Conservation (phyloP, 2,888 invertebrate species). For the Hyppa rectilinea region DNA sequence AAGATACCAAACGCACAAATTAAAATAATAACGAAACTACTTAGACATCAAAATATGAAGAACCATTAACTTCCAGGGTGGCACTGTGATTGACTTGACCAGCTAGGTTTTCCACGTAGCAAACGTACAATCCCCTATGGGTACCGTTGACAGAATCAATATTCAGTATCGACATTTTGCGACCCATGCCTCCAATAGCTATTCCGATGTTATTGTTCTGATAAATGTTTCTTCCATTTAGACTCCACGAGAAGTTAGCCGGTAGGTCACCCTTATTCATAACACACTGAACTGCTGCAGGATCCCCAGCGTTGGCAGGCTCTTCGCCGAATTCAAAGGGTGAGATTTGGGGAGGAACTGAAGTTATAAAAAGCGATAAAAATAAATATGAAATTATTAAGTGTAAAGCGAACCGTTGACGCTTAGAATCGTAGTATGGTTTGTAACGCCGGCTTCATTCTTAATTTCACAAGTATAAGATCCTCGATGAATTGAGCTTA, state of each 20-base stretch:
- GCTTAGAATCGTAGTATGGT: conserved; percentile 90
- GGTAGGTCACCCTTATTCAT: conserved; percentile 95
- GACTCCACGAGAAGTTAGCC: conserved; percentile 93
- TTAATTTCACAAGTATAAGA: conserved; percentile 92
- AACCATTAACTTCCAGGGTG: conserved; percentile 94
- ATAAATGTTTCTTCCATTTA: conserved; percentile 89
- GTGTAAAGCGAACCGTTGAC: conserved; percentile 90
- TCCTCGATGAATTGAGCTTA: conserved; percentile 91
- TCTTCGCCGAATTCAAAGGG: conserved; percentile 93
- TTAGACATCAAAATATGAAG: conserved; percentile 65
- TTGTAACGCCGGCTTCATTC: conserved; percentile 91
- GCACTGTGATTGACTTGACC: conserved; percentile 93
- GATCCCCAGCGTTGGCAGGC: conserved; percentile 94
- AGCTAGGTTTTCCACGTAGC: conserved; percentile 93
- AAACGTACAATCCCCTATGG: conserved; percentile 94
- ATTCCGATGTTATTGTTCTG: conserved; percentile 90
- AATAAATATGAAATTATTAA: conserved; percentile 65
- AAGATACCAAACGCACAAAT: conserved; percentile 55
- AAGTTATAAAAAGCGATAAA: conserved; percentile 74
- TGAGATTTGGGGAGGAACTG: conserved; percentile 93
- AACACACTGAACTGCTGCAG: conserved; percentile 93
- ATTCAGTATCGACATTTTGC: conserved; percentile 92
- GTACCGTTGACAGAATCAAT: conserved; percentile 93
- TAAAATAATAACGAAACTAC: conserved; percentile 66
- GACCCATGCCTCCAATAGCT: conserved; percentile 91